Percentiles rank a stretch among this genome's conserved stretches.
phyloP scores from a whole-genome alignment of 2,888 invertebrate genomes.

The Sinodicranocentrus sp. region DNA sequence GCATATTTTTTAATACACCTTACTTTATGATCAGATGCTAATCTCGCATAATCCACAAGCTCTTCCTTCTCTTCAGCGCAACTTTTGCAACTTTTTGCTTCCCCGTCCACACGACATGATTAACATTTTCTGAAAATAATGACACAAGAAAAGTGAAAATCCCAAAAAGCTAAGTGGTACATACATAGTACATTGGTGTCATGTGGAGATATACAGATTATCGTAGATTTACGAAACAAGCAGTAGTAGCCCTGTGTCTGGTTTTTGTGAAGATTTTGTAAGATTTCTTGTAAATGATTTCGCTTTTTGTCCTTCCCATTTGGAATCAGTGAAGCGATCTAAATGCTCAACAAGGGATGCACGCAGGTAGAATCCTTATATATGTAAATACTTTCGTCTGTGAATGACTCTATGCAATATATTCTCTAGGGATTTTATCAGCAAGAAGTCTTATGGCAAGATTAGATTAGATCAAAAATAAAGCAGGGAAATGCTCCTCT shows the following conservation, averaged over 20 bases:
- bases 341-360: background rate
- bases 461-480: too few species aligned
- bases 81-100: background rate
- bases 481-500: too few species aligned
- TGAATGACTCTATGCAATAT: too few species aligned
- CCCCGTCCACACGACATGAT: conserved; percentile 20
- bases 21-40: too few species aligned
- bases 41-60: too few species aligned
- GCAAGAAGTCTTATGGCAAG: too few species aligned
- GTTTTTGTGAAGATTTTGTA: conserved; percentile 17
- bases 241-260: conserved; percentile 8
- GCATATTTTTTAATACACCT: too few species aligned
- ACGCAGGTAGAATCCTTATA: background rate
- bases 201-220: conserved; percentile 2
- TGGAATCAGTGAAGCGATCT: conserved; percentile 10
- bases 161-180: conserved; percentile 15
- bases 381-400: too few species aligned
- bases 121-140: conserved; percentile 19
- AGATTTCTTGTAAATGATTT: conserved; percentile 19
- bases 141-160: conserved; percentile 31
- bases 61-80: background rate
- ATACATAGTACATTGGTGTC: background rate
- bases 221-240: conserved; percentile 9
- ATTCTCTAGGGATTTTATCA: too few species aligned
- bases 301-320: conserved; percentile 3